Percentiles rank a stretch among this genome's conserved stretches.
Evolutionary conservation across 2,113 vertebrate species (phyloP).

Genomic region (Megaleporinus macrocephalus): DNA sequence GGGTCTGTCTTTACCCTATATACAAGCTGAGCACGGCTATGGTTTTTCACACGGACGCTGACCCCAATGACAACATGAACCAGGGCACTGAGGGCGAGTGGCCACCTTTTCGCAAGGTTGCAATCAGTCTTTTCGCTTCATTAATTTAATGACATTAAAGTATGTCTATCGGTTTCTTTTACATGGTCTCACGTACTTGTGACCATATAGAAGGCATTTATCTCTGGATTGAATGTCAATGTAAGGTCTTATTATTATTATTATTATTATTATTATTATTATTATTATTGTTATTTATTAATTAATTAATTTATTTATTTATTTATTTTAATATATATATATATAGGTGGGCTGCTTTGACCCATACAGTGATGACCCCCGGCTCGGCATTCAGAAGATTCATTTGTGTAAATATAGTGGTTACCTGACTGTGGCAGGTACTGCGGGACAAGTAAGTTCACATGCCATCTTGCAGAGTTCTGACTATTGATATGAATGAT

Average conservation of each 20-base stretch:
- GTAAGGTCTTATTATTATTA: neutral
- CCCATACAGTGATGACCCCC: conserved; percentile 96
- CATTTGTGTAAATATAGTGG: conserved; percentile 98
- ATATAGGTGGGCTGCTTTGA: conserved; percentile 99
- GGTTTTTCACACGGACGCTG: conserved; percentile 90
- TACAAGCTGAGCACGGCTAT: conserved; percentile 92
- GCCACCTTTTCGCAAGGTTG: conserved; percentile 95
- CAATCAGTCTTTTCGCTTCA: neutral
- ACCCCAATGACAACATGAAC: conserved; percentile 90
- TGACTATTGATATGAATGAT: no score
- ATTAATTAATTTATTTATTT: no score
- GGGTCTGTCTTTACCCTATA: conserved; percentile 90
- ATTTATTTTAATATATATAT: no score
- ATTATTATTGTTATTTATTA: no score
- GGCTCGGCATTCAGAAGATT: conserved; percentile 97
- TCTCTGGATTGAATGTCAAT: neutral
- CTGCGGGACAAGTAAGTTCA: conserved; percentile 89
- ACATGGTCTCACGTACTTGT: neutral
- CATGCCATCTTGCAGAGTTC: neutral
- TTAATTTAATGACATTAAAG: neutral
- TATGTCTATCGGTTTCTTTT: neutral
- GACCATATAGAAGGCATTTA: neutral
- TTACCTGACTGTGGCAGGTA: conserved; percentile 93
- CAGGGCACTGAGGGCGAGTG: conserved; percentile 90
- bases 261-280: no score